Evolutionary conservation across 1,140 invertebrate species (phyloP), one percentile per base, ranked within the genome.

Genomic region (Drosophila setifemur): DNA sequence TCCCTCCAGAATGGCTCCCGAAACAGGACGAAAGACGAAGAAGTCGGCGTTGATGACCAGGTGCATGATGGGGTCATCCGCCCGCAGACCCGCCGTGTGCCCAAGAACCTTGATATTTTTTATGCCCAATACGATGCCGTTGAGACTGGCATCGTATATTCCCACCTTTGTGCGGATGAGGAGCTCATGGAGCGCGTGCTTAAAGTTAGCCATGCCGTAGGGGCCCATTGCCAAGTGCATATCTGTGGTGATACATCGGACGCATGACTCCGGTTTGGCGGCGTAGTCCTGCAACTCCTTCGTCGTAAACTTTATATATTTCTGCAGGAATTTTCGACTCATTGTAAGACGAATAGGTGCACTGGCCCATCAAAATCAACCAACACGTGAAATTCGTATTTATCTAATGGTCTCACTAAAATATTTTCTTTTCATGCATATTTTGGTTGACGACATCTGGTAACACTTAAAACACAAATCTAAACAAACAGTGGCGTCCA

Each of bases 101-200:
- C 89, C 91, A 4, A 93, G 42, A 6, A 94, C 50, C 87, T 92
- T 93, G 9, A 93, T 91, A 61, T 93, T 93, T 64, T 91, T 90
- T 47, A 93, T 93, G n/a, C 91, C 91, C 1, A 94, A 73, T 7
- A 94, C 66, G 57, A 94, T 93, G 2, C 93, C 93, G 47, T 92
- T 74, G 3, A 94, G 82, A 44, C 83, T 68, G 11, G 85, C 57
- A 64, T 91, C 89, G 58, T 91, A 92, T 55, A 87, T 89, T 28
- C 90, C 90, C 11, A 92, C 88, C 45, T 89, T 90, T 23, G 73
- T 89, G 19, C 71, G 64, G 37, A 90, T 77, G 39, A 92, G 79
- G 45, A 91, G 81, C 44, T 90, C 89, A 58, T 88, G 89, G 25
- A 92, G 70, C 11, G 91, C 87, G 54, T 87, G 63, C 47, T 88